phyloP scores from a whole-genome alignment of 2,113 vertebrate species.

The Archilochus colubris region DNA sequence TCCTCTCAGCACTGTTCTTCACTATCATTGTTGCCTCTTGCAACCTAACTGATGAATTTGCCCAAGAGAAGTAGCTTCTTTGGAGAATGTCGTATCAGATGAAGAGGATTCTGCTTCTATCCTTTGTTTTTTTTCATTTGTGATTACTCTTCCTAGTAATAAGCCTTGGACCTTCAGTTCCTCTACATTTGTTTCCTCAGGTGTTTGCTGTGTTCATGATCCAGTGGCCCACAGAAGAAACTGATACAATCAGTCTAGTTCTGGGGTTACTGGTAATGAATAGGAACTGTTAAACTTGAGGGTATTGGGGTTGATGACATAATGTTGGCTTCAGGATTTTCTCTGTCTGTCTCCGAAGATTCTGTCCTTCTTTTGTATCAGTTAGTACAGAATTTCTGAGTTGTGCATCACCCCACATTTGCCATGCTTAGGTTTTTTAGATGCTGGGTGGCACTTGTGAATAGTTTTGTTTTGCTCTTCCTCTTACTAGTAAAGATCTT shows the following conservation, averaged over 20 bases:
- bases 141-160: not conserved
- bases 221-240: not conserved
- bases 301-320: not conserved
- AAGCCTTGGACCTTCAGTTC: not conserved
- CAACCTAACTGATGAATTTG: not conserved
- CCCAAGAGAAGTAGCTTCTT: not conserved
- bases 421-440: fast-evolving
- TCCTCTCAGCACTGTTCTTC: not conserved
- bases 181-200: not conserved
- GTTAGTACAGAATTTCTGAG: not conserved
- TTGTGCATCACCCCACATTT: not conserved
- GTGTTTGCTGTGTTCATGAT: not conserved
- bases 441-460: not conserved
- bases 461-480: not conserved
- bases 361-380: not conserved
- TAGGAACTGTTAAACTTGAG: not conserved
- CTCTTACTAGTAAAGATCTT: not conserved
- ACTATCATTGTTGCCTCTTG: not conserved
- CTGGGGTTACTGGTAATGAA: fast-evolving
- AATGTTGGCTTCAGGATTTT: not conserved
- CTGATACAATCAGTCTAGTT: not conserved
- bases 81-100: not conserved
- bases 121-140: not conserved
- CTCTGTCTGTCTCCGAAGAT: not conserved
- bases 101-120: not conserved